Evolutionary conservation across 2,888 invertebrate species (phyloP), one percentile per base, ranked within the genome.

Genomic region (Therioaphis trifolii): DNA sequence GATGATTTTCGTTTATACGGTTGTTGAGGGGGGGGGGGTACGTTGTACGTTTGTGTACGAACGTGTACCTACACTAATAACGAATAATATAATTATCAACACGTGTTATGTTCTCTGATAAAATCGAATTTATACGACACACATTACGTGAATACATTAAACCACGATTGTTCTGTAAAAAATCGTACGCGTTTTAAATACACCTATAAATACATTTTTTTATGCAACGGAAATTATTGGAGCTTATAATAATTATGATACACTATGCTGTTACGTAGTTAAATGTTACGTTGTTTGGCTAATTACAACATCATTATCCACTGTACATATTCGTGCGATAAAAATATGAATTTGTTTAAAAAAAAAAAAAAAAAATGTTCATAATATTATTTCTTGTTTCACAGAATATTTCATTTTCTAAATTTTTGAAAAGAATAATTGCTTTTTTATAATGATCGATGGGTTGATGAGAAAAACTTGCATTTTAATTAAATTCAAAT

Each of bases 241-340:
- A 72, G 72, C 15, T 0, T 74, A 35, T 29, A 52, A 35, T 11
- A 5, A 55, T 55, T 35, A 15, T 5, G 35, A 35, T 14, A n/a
- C 35, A 35, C 11, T 55, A 24, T 55, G 49, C n/a, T 55, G 55
- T 74, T 49, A 46, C 14, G 27, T 71, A 49, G 49, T 11, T 49
- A 27, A 1, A 35, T 21, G 52, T 74, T 35, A 74, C 15, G 21
- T 55, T 74, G 52, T 74, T 74, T 35, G 35, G 14, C 35, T 55
- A 74, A 74, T 74, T 74, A 55, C 35, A 35, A 55, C 35, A 35
- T 55, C 15, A 55, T 74, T 15, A 55, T 74, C 55, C 24, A 58
- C 21, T 58, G 12, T 11, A 21, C 21, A 2, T 35, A 35, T 35
- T 35, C 7, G 35, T 35, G 35, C 21, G 12, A 12, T 58, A 21